Percentiles rank a stretch among this genome's conserved stretches.
Conservation (phyloP, 2,797 vertebrate species). For the Parambassis ranga region DNA sequence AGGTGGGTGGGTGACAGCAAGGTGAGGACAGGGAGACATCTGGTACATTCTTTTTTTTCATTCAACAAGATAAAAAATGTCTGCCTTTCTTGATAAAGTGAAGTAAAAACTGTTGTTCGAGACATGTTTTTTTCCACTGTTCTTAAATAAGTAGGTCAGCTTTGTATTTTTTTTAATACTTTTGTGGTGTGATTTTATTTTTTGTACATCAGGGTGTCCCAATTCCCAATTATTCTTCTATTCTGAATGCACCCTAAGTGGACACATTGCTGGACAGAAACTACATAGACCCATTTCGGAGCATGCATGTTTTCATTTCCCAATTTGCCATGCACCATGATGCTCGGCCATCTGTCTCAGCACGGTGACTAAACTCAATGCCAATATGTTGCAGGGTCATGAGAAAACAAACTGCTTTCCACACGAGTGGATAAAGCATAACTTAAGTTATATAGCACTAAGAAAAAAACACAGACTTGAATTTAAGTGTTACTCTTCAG, state of each 20-base stretch:
- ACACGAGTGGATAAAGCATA: slow-evolving; percentile 44
- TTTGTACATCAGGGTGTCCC: neutral
- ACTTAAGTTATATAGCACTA: slow-evolving; percentile 9
- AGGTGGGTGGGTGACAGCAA: slow-evolving; percentile 10
- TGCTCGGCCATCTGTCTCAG: slow-evolving; percentile 83
- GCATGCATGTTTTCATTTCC: slow-evolving; percentile 74
- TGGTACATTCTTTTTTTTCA: slow-evolving; percentile 16
- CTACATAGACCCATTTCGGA: slow-evolving; percentile 51
- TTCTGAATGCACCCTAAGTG: slow-evolving; percentile 18
- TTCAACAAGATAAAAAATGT: neutral
- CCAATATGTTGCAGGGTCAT: slow-evolving; percentile 80
- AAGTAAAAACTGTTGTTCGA: slow-evolving; percentile 7
- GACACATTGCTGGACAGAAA: slow-evolving; percentile 51
- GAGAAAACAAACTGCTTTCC: slow-evolving; percentile 78
- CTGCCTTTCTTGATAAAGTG: slow-evolving; percentile 5
- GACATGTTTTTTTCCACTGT: slow-evolving; percentile 9
- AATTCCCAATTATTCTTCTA: neutral
- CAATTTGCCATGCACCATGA: slow-evolving; percentile 81
- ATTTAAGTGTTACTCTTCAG: neutral
- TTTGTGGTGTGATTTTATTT: neutral
- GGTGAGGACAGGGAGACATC: slow-evolving; percentile 22
- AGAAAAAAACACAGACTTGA: neutral
- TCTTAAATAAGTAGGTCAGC: slow-evolving; percentile 27
- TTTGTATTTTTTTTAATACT: slow-evolving; percentile 4
- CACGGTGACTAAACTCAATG: slow-evolving; percentile 71